phyloP scores from a whole-genome alignment of 2,113 vertebrate species.

The Cyanocitta stelleri region DNA sequence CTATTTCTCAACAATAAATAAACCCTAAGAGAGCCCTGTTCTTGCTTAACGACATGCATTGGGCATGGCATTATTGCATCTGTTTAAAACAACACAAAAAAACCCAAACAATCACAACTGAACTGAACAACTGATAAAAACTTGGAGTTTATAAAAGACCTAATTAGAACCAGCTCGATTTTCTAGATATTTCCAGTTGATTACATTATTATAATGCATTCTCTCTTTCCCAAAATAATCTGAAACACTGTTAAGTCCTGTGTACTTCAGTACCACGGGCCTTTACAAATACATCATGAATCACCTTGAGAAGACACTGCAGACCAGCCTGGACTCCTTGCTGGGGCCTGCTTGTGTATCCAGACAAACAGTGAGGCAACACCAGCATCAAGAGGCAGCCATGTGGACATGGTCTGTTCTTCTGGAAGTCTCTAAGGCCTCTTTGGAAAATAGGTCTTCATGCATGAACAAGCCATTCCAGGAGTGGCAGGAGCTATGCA shows the following conservation, averaged over 20 bases:
- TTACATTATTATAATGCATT: not conserved
- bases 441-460: not conserved
- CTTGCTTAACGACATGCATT: not conserved
- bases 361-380: not conserved
- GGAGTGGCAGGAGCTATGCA: not conserved
- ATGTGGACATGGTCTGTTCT: not conserved
- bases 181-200: not conserved
- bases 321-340: not conserved
- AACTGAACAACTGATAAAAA: not conserved
- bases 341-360: not conserved
- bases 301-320: not conserved
- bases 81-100: not conserved
- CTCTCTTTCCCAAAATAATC: not conserved
- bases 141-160: not conserved
- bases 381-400: not conserved
- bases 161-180: not conserved
- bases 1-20: not conserved
- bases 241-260: not conserved
- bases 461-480: not conserved
- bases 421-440: not conserved
- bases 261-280: not conserved
- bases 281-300: not conserved
- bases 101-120: fast-evolving
- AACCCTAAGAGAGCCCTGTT: not conserved
- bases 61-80: not conserved